Percentiles rank a stretch among this genome's conserved stretches.
Evolutionary conservation across 1,140 invertebrate genomes (phyloP).

Genomic region (Caenorhabditis tropicalis): DNA sequence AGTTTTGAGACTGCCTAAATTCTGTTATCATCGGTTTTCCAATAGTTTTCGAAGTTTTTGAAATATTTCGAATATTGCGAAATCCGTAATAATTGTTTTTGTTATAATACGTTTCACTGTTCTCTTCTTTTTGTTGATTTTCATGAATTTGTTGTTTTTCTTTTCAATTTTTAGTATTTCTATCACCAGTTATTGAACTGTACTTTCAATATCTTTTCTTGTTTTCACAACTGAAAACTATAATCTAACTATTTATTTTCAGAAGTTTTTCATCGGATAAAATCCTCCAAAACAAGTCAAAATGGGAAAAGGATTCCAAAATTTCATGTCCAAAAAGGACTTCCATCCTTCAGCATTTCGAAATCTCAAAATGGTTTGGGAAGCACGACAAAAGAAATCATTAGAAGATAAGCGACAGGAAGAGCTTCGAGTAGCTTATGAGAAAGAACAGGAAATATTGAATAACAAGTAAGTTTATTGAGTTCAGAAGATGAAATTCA

Average conservation of each 20-base stretch:
- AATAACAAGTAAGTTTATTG: too few relatives aligned
- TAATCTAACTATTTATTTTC: too few relatives aligned
- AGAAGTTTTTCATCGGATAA: not conserved
- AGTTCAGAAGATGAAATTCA: too few relatives aligned
- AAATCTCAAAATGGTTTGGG: constrained; percentile 99
- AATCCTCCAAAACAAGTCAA: constrained; percentile 66
- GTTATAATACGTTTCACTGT: constrained; percentile 7
- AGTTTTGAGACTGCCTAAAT: constrained; percentile 75
- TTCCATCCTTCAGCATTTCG: too few relatives aligned
- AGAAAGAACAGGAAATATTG: constrained; percentile 97
- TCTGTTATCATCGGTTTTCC: too few relatives aligned
- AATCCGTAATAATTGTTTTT: too few relatives aligned
- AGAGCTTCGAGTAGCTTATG: constrained; percentile 92
- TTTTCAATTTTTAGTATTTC: constrained; percentile 14
- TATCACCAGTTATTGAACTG: not conserved
- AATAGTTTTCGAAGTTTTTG: too few relatives aligned
- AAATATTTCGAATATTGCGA: too few relatives aligned
- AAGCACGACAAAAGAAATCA: constrained; percentile 96
- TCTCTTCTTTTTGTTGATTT: constrained; percentile 10
- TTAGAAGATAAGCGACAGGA: constrained; percentile 97
- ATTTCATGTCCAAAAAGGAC: too few relatives aligned
- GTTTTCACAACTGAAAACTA: too few relatives aligned
- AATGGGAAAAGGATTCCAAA: too few relatives aligned
- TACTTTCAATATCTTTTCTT: too few relatives aligned
- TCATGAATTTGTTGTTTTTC: constrained; percentile 7